Evolutionary conservation across 2,797 vertebrate genomes (phyloP).

Genomic region (Falco rusticolus): DNA sequence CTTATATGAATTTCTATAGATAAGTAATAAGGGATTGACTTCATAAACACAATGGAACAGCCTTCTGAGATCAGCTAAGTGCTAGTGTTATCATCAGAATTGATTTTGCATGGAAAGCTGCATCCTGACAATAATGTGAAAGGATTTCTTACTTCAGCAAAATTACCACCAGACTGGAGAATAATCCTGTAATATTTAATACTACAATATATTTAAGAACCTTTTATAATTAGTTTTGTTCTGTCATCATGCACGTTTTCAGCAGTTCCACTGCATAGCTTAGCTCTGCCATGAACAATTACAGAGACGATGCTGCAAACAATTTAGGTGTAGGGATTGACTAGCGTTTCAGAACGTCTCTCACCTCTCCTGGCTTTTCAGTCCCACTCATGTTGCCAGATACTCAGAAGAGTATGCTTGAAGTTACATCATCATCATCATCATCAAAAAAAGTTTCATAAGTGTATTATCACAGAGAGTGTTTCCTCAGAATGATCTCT

Average conservation of each 20-base stretch:
- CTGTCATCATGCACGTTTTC: background rate
- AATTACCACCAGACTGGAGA: background rate
- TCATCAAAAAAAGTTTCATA: background rate
- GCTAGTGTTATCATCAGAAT: slow-evolving; percentile 1
- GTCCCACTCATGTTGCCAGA: background rate
- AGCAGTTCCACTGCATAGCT: background rate
- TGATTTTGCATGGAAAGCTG: slow-evolving; percentile 50
- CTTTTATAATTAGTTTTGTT: background rate
- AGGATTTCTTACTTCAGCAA: slow-evolving; percentile 24
- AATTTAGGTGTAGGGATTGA: background rate
- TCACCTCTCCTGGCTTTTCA: background rate
- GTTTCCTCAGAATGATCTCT: background rate
- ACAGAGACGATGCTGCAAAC: background rate
- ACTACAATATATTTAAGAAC: background rate
- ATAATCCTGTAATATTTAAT: background rate
- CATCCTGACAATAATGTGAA: background rate
- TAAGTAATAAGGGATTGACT: slow-evolving; percentile 28
- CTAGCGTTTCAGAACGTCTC: background rate
- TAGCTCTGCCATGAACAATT: background rate
- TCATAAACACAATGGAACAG: background rate
- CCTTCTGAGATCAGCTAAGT: slow-evolving; percentile 38
- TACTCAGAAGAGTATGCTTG: background rate
- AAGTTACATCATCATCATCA: background rate
- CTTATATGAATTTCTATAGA: background rate
- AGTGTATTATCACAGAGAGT: background rate